Evolutionary conservation across 2,113 vertebrate genomes (phyloP), one percentile per base, ranked within the genome.

Genomic region (Vombatus ursinus): DNA sequence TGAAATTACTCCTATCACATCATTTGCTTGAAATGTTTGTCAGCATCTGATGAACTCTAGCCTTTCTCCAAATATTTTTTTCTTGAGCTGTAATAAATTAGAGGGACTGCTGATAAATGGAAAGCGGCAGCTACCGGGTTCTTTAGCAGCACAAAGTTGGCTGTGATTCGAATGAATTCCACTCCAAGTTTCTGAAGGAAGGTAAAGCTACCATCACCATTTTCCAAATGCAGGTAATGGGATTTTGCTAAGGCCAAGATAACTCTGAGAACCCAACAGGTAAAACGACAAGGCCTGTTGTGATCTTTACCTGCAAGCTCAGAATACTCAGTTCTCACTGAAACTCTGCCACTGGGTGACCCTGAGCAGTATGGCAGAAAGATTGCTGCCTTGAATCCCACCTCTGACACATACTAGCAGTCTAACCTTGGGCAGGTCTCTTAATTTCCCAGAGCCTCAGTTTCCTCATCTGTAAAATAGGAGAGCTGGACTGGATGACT

Each of bases 171-270:
- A 89, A 92, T 37, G 90, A 95, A 3, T 50, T 97, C 92, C 91
- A 94, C 50, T 96, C 93, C 91, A 95, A 91, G 77, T 93, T 96
- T 44, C n/a, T 0, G 19, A 90, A 94, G 93, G 11, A 90, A 54
- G 2, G 51, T 26, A 92, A 95, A 92, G 84, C 84, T 3, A 0
- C 0, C n/a, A 89, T 91, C 61, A 54, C 47, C 50, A 50, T 77
- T 96, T 94, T 96, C 37, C 93, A 95, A 95, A 92, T 26, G 52
- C 48, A 95, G 37, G 93, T 52, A 91, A 57, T 90, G 52, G 37
- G 50, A 96, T 94, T 97, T 98, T 96, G 48, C 52, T 92, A 94
- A 94, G 28, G 84, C 49, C 31, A 97, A 95, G 94, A 44, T 84
- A 44, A 84, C 19, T 84, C 68, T 84, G 68, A 84, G 37, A 84